phyloP scores from a whole-genome alignment of 1,140 invertebrate genomes.

The Drosophila chauvacae region DNA sequence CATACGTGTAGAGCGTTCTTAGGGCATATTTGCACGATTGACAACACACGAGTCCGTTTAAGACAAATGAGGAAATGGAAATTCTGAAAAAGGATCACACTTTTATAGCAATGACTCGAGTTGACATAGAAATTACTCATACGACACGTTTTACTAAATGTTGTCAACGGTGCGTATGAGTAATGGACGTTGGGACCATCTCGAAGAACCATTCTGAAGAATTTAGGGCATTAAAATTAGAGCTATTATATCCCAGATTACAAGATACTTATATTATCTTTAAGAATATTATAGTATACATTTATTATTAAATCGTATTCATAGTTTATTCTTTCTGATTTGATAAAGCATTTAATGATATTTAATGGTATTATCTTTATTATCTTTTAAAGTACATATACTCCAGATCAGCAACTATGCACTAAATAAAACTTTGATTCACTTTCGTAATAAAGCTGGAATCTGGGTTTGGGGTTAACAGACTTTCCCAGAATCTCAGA shows the following conservation, averaged over 20 bases:
- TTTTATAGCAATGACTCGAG: conserved; percentile 3
- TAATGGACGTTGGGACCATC: conserved; percentile 12
- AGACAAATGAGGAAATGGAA: conserved; percentile 33
- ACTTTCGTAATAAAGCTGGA: background rate
- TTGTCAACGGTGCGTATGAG: conserved; percentile 26
- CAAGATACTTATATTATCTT: too few species aligned
- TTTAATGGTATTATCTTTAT: too few species aligned
- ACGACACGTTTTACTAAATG: background rate
- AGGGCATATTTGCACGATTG: conserved; percentile 58
- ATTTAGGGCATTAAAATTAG: background rate
- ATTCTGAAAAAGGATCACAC: conserved; percentile 15
- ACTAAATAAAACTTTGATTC: background rate
- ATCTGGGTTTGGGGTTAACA: conserved; percentile 13
- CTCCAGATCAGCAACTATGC: background rate
- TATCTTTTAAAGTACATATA: too few species aligned
- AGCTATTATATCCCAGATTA: too few species aligned
- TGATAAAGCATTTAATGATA: too few species aligned
- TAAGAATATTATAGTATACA: too few species aligned
- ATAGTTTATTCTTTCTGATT: too few species aligned
- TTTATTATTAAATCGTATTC: too few species aligned
- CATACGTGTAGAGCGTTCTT: conserved; percentile 35
- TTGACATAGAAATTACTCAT: conserved; percentile 14
- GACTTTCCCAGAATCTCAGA: conserved; percentile 6
- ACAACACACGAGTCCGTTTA: conserved; percentile 17
- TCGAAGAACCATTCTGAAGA: too few species aligned